These are phyloP conservation scores for Dichetophora obliterata DNA, from an alignment of 2,888 invertebrate species.

Conservation along the genomic window DNA sequence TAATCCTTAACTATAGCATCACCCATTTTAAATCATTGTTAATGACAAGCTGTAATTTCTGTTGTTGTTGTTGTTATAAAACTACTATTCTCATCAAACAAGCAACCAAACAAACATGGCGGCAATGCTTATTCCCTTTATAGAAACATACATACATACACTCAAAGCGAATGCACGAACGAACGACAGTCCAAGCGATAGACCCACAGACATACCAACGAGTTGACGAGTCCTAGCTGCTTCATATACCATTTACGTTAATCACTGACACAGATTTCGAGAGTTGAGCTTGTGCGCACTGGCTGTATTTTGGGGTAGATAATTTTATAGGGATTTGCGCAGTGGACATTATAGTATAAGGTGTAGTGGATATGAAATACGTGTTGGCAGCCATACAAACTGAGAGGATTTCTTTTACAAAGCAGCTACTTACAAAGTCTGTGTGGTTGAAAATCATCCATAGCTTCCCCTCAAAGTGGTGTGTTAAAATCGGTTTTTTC, in stretches of 20 bases:
- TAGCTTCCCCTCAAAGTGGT: neutral
- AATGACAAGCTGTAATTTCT: no score
- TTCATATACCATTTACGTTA: constrained; percentile 11
- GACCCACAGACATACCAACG: no score
- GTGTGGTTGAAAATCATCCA: neutral
- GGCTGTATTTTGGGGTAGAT: constrained; percentile 68
- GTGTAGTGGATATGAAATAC: neutral
- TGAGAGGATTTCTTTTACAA: neutral
- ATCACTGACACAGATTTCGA: constrained; percentile 22
- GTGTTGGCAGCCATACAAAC: neutral
- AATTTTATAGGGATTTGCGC: constrained; percentile 68
- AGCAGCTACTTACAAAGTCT: neutral
- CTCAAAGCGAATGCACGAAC: no score
- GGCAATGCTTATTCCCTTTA: no score
- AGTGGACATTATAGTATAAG: constrained; percentile 55
- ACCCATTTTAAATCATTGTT: no score
- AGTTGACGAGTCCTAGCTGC: no score
- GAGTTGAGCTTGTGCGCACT: constrained; percentile 65
- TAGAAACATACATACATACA: no score
- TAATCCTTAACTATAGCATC: no score
- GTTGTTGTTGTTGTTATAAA: no score
- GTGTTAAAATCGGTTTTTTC: neutral
- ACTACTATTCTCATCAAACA: no score
- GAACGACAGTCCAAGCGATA: no score
- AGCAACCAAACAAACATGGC: no score